Conservation (phyloP, 2,113 vertebrate species). For the Notiomystis cincta region DNA sequence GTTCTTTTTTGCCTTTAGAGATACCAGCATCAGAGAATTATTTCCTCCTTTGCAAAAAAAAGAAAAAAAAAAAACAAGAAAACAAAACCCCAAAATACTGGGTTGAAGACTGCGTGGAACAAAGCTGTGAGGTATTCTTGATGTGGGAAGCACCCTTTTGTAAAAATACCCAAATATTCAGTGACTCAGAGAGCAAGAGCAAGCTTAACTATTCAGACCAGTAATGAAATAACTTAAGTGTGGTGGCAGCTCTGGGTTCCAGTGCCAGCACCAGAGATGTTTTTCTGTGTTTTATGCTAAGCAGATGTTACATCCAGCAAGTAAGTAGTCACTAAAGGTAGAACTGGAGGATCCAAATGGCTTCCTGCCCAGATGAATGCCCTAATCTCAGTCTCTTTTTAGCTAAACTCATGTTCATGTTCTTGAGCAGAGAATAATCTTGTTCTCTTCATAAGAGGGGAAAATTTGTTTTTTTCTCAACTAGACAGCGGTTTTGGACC, state of each 20-base stretch:
- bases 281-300: conserved; percentile 22
- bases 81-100: not conserved
- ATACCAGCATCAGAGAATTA: not conserved
- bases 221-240: conserved; percentile 6
- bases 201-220: conserved; percentile 18
- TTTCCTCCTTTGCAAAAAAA: not conserved
- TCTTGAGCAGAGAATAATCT: not conserved
- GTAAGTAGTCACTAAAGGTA: not conserved
- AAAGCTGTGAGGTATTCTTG: conserved; percentile 48
- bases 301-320: not conserved
- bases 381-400: not conserved
- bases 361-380: not conserved
- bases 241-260: not conserved
- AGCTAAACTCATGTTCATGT: not conserved
- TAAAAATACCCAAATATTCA: conserved; percentile 13
- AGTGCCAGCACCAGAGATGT: not conserved
- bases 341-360: not conserved
- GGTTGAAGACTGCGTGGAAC: conserved; percentile 9
- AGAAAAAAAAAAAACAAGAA: too few relatives aligned
- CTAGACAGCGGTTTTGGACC: not conserved
- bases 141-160: conserved; percentile 47
- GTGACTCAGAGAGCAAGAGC: conserved; percentile 44
- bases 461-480: not conserved
- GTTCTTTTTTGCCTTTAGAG: not conserved
- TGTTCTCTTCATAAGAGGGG: not conserved